Evolutionary conservation across 2,797 vertebrate species (phyloP).

Genomic region (Protonibea diacanthus): DNA sequence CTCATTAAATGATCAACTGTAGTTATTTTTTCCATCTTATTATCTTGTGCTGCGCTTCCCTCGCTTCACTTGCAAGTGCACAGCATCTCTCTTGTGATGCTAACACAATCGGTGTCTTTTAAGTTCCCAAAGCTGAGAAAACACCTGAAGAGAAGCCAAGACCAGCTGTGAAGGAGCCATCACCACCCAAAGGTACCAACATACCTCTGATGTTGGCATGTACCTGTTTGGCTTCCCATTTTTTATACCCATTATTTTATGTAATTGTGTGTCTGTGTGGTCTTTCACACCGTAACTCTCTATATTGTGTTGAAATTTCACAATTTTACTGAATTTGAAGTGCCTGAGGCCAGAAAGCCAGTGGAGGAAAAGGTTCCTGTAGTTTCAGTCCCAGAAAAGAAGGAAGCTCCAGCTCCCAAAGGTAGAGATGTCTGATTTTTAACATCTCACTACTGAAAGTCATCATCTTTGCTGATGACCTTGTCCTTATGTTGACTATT

Average conservation of each 20-base stretch:
- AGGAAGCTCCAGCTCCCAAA: conserved; percentile 68
- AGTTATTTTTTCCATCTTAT: conserved; percentile 5
- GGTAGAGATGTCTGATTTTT: conserved; percentile 73
- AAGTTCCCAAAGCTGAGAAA: conserved; percentile 75
- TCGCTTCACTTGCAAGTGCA: conserved; percentile 36
- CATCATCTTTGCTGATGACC: conserved; percentile 12
- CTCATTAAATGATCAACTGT: not conserved
- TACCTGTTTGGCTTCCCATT: not conserved
- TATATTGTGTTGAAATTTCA: conserved; percentile 13
- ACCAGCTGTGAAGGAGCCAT: conserved; percentile 63
- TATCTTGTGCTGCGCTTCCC: conserved; percentile 26
- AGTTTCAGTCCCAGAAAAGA: conserved; percentile 76
- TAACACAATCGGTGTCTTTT: conserved; percentile 70
- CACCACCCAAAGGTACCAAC: conserved; percentile 79
- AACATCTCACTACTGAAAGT: conserved; percentile 9
- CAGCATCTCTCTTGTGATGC: conserved; percentile 24
- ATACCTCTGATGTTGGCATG: conserved; percentile 33
- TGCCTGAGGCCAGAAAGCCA: conserved; percentile 74
- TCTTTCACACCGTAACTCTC: not conserved
- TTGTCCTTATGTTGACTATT: conserved; percentile 1
- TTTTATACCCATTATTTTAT: not conserved
- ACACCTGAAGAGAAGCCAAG: conserved; percentile 65
- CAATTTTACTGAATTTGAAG: conserved; percentile 64
- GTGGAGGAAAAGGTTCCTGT: conserved; percentile 80
- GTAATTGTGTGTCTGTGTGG: conserved; percentile 16